A percentile compares a stretch with the other conserved stretches of the same genome.
phyloP scores from a whole-genome alignment of 1,140 invertebrate species.

The Drosophila melanica region DNA sequence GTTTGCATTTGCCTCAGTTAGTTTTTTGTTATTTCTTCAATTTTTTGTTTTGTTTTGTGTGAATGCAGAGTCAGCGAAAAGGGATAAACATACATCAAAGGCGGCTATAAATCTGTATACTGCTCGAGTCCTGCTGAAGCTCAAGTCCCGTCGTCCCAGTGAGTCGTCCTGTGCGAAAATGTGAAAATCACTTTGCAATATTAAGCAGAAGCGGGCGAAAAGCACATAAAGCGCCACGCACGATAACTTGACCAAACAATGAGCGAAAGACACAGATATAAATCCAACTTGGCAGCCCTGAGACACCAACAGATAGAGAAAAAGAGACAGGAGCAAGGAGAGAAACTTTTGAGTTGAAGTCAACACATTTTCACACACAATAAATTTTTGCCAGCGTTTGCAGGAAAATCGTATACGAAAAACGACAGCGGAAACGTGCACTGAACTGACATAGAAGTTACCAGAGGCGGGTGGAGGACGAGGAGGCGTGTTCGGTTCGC shows the following conservation, averaged over 20 bases:
- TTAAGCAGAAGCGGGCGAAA: constrained; percentile 33
- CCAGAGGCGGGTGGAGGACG: background rate
- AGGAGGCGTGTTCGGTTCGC: constrained; percentile 55
- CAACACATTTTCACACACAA: constrained; percentile 82
- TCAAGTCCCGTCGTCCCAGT: background rate
- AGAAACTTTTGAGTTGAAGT: constrained; percentile 76
- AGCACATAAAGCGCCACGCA: constrained; percentile 64
- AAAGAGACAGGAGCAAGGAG: constrained; percentile 23
- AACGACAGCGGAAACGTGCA: constrained; percentile 27
- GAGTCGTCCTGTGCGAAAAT: constrained; percentile 35
- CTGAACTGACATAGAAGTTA: constrained; percentile 10
- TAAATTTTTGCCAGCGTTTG: constrained; percentile 76
- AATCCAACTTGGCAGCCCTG: constrained; percentile 68
- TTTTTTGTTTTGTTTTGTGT: background rate
- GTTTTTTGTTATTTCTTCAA: background rate
- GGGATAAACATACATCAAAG: constrained; percentile 59
- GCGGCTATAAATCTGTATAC: constrained; percentile 61
- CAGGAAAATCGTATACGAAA: constrained; percentile 48
- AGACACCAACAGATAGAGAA: constrained; percentile 4
- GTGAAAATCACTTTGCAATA: constrained; percentile 61
- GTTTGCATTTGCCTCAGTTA: background rate
- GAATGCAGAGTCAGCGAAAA: constrained; percentile 64
- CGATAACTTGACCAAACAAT: constrained; percentile 73
- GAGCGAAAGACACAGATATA: constrained; percentile 59
- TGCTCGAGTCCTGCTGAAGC: background rate